These are phyloP conservation scores for Pristionchus pacificus DNA, from an alignment of 1,140 invertebrate species.

Conservation along the genomic window DNA sequence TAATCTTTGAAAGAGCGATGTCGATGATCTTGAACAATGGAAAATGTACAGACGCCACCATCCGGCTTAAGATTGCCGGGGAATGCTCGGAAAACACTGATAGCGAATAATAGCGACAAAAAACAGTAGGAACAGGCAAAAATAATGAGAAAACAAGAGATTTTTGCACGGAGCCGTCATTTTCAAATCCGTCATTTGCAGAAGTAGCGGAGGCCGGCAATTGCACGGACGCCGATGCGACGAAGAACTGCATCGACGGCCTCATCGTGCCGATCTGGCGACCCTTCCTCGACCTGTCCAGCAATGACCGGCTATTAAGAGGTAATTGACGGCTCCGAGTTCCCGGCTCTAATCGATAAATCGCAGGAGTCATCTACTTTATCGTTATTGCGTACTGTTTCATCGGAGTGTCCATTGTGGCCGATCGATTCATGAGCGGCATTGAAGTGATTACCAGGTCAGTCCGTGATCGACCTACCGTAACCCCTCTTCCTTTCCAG, in stretches of 20 bases:
- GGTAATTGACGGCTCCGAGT: too few relatives aligned
- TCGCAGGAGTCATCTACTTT: constrained; percentile 90
- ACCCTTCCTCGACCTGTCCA: constrained; percentile 69
- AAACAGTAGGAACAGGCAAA: too few relatives aligned
- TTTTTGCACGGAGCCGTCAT: too few relatives aligned
- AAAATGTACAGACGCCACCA: too few relatives aligned
- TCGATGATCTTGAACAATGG: too few relatives aligned
- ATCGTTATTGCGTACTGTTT: constrained; percentile 83
- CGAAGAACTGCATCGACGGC: constrained; percentile 56
- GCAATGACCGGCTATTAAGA: constrained; percentile 69
- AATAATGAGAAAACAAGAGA: too few relatives aligned
- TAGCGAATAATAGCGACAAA: too few relatives aligned
- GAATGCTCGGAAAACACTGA: too few relatives aligned
- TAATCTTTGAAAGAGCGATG: too few relatives aligned
- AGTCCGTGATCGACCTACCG: constrained; percentile 67
- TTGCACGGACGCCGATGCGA: constrained; percentile 55
- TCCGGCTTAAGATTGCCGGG: too few relatives aligned
- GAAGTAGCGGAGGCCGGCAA: constrained; percentile 45
- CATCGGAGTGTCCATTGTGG: constrained; percentile 95
- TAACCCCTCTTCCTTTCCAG: constrained; percentile 22
- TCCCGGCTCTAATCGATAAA: too few relatives aligned
- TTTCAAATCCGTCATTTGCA: too few relatives aligned
- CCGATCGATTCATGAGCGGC: constrained; percentile 96
- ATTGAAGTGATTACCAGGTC: constrained; percentile 98
- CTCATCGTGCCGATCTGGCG: constrained; percentile 52